phyloP scores from a whole-genome alignment of 1,140 invertebrate genomes.

The Lepidurus apus region DNA sequence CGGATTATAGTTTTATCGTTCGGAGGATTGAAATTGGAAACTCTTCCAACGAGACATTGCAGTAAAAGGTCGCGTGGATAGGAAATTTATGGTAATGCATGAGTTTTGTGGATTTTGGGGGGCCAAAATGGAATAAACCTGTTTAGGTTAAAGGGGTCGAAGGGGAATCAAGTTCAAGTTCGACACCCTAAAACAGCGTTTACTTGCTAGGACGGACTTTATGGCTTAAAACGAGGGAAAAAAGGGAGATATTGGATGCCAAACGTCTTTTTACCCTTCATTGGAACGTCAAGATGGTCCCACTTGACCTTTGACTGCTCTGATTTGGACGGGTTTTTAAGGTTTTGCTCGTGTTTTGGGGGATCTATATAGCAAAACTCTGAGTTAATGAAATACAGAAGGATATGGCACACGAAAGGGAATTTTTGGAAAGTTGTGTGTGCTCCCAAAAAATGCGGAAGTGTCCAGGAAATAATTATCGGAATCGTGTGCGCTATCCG shows the following conservation, averaged over 20 bases:
- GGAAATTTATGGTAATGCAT: background rate
- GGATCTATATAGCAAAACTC: background rate
- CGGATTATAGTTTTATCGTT: background rate
- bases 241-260: constrained; percentile 13
- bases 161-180: background rate
- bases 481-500: background rate
- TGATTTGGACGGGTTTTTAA: background rate
- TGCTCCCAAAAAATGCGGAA: background rate
- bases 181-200: background rate
- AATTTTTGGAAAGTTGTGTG: background rate
- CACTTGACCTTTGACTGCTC: constrained; percentile 18
- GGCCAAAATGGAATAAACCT: background rate
- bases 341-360: background rate
- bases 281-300: constrained; percentile 21
- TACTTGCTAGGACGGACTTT: background rate
- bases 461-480: constrained; percentile 13
- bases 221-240: background rate
- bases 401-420: background rate
- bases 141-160: background rate
- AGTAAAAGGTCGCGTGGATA: background rate
- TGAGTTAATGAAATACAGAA: background rate
- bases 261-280: constrained; percentile 19
- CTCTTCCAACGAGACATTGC: background rate
- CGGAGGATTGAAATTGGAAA: background rate
- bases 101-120: background rate